Conservation (phyloP, 2,113 vertebrate species). For the Atlantisia rogersi region DNA sequence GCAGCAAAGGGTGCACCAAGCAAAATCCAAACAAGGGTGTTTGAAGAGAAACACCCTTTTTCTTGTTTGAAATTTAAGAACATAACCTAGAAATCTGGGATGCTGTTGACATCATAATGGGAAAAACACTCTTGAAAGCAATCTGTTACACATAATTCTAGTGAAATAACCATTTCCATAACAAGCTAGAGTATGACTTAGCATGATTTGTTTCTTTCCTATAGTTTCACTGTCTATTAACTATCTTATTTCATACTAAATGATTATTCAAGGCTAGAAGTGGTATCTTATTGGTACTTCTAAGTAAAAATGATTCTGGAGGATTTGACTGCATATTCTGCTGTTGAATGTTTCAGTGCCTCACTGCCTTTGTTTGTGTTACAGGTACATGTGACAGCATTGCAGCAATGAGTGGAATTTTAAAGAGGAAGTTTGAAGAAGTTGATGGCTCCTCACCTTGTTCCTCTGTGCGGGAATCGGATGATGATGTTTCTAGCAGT, state of each 20-base stretch:
- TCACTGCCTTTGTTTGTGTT: conserved; percentile 45
- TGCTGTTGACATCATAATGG: background rate
- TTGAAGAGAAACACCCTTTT: background rate
- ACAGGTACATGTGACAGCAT: conserved; percentile 76
- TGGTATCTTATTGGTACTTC: background rate
- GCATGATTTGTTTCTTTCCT: background rate
- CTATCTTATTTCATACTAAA: background rate
- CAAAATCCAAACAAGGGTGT: background rate
- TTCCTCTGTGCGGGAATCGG: conserved; percentile 92
- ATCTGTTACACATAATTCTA: background rate
- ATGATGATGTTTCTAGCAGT: conserved; percentile 95
- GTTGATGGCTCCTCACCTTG: conserved; percentile 97
- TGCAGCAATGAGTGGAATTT: conserved; percentile 88
- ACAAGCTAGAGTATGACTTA: background rate
- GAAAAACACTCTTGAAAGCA: background rate
- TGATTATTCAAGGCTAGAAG: conserved; percentile 2
- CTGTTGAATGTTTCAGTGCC: conserved; percentile 63
- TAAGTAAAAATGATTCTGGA: conserved; percentile 55
- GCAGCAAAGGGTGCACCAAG: background rate
- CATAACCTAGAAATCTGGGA: background rate
- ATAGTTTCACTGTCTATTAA: background rate
- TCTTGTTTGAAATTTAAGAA: background rate
- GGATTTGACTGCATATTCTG: conserved; percentile 66
- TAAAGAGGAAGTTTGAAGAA: conserved; percentile 97
- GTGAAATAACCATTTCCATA: background rate